phyloP scores from a whole-genome alignment of 2,888 invertebrate species.

The Drosophila planitibia region DNA sequence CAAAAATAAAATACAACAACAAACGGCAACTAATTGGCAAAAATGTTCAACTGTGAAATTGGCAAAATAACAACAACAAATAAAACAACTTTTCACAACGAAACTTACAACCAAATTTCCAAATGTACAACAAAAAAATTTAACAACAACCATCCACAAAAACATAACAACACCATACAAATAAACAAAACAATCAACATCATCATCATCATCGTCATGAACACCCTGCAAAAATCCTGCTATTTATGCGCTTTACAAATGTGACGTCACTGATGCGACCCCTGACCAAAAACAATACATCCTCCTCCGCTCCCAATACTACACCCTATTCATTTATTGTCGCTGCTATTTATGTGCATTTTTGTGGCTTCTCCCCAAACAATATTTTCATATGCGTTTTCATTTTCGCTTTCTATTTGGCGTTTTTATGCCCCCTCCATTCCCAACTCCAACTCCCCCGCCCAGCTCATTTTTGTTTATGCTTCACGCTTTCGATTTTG shows the following conservation, averaged over 20 bases:
- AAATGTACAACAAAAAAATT: conserved; percentile 36
- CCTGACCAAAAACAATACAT: conserved; percentile 16
- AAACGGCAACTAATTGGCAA: conserved; percentile 71
- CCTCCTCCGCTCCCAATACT: not conserved
- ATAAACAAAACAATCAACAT: conserved; percentile 35
- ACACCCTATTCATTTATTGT: conserved; percentile 34
- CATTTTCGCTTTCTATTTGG: conserved; percentile 71
- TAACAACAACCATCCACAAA: conserved; percentile 56
- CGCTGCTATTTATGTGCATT: conserved; percentile 76
- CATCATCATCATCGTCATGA: conserved; percentile 60
- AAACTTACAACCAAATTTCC: conserved; percentile 31
- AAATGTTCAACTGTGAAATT: conserved; percentile 68
- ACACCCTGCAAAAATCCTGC: conserved; percentile 77
- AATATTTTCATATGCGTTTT: conserved; percentile 60
- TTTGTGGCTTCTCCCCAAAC: conserved; percentile 63
- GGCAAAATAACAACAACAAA: conserved; percentile 43
- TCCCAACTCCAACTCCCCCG: conserved; percentile 1
- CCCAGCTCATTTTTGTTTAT: conserved; percentile 65
- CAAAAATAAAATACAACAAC: conserved; percentile 21
- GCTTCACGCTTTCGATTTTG: conserved; percentile 79
- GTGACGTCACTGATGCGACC: conserved; percentile 66
- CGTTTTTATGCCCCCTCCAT: conserved; percentile 26
- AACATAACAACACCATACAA: conserved; percentile 52
- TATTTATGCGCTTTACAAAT: conserved; percentile 70
- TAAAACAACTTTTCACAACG: not conserved